Evolutionary conservation across 2,113 vertebrate genomes (phyloP).

Genomic region (Protobothrops mucrosquamatus): DNA sequence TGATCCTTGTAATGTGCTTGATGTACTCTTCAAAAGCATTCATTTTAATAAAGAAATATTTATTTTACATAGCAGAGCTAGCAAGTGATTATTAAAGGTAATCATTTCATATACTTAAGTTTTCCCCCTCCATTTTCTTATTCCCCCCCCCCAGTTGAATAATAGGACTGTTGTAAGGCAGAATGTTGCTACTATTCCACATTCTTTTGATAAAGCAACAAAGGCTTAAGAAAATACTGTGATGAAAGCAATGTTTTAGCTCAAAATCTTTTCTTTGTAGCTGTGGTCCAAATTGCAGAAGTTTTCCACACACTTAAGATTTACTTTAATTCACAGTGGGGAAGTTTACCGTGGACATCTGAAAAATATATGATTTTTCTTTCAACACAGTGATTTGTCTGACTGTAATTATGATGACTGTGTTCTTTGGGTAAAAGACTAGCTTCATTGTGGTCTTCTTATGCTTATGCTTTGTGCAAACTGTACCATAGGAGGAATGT

Average conservation of each 20-base stretch:
- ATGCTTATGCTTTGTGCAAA: slow-evolving; percentile 41
- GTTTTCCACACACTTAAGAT: slow-evolving; percentile 52
- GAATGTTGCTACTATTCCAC: slow-evolving; percentile 22
- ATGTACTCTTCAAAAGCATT: slow-evolving; percentile 63
- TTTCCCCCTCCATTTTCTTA: background rate
- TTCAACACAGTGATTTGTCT: slow-evolving; percentile 65
- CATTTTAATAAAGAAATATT: slow-evolving; percentile 51
- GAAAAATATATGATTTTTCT: slow-evolving; percentile 62
- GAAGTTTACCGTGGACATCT: slow-evolving; percentile 50
- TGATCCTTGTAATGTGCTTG: slow-evolving; percentile 47
- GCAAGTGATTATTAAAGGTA: slow-evolving; percentile 54
- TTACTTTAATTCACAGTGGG: slow-evolving; percentile 54
- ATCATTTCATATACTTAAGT: slow-evolving; percentile 50
- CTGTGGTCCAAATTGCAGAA: slow-evolving; percentile 56
- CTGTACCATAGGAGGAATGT: slow-evolving; percentile 3
- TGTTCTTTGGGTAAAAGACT: slow-evolving; percentile 48
- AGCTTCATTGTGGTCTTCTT: slow-evolving; percentile 46
- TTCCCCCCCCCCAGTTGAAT: slow-evolving; percentile 22
- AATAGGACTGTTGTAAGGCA: slow-evolving; percentile 46
- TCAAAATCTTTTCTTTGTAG: slow-evolving; percentile 56
- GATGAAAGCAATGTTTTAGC: slow-evolving; percentile 59
- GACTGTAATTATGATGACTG: slow-evolving; percentile 58
- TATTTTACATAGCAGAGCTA: slow-evolving; percentile 44
- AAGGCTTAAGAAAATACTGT: slow-evolving; percentile 47
- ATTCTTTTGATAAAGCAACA: slow-evolving; percentile 52